Evolutionary conservation across 2,113 vertebrate species (phyloP), one percentile per base, ranked within the genome.

Genomic region (Solea solea): DNA sequence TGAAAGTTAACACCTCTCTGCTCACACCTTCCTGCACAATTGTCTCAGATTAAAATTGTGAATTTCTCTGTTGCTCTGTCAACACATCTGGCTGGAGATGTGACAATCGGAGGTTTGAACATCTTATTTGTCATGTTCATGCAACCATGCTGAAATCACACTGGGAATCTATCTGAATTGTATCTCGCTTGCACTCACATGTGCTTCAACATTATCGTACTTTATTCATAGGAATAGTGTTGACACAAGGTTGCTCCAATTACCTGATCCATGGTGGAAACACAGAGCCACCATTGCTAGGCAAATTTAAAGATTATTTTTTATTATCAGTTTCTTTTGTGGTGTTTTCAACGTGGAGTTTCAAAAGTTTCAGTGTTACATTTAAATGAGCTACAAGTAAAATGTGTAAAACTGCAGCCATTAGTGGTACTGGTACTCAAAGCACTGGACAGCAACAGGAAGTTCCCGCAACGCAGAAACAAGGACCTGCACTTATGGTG

Each of bases 1-100:
- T 69, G 69, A 83, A 82, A 80, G 64, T 64, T 54, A 73, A 77
- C 49, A 64, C 62, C 59, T 65, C 67, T 80, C 70, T 74, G 71
- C 74, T 59, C 54, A 73, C 68, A 88, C 68, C 55, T 81, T 77
- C 79, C 59, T 34, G 13, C 75, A 85, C 72, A 89, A 85, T 85
- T 84, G 83, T 72, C 68, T 70, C 64, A 75, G 76, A 80, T 75
- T 78, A 85, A 83, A 72, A 83, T 65, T 40, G 48, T 57, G 57
- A 72, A 72, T 75, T 49, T 70, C 53, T 61, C 50, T 11, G 34
- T n/a, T 15, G 59, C 27, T 48, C 72, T 76, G 62, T 48, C 9
- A 10, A 76, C 14, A 27, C 53, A 63, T 75, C 63, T 85, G 80
- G 82, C 80, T 83, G 59, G 63, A 72, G 77, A 85, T 89, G 69